Percentiles rank a stretch among this genome's conserved stretches.
Conservation (phyloP, 2,797 vertebrate genomes). For the Erpetoichthys calabaricus region DNA sequence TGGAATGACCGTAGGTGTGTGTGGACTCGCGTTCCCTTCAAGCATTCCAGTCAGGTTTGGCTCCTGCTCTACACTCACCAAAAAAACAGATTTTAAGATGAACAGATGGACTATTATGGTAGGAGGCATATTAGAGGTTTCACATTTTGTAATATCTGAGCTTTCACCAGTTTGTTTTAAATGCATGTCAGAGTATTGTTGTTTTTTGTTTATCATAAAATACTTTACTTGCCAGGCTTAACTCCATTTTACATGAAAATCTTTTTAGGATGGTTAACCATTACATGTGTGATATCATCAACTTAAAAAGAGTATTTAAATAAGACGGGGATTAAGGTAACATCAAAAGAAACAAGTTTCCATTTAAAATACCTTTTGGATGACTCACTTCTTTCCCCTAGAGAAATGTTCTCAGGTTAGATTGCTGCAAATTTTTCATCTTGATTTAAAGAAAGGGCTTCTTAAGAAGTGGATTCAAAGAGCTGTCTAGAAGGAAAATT, state of each 20-base stretch:
- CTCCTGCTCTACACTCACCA: too few relatives aligned
- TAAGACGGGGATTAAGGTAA: neutral
- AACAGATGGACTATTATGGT: too few relatives aligned
- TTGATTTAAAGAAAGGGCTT: neutral
- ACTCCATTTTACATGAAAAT: neutral
- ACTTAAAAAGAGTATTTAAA: neutral
- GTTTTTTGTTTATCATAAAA: too few relatives aligned
- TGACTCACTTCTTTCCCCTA: neutral
- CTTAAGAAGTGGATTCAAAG: neutral
- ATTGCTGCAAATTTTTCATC: slow-evolving; percentile 4
- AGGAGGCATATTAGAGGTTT: too few relatives aligned
- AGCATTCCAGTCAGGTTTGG: too few relatives aligned
- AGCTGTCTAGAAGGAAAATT: slow-evolving; percentile 1
- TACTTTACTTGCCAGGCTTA: too few relatives aligned
- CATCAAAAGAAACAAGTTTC: neutral
- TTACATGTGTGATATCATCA: neutral
- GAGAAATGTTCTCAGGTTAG: neutral
- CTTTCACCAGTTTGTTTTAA: too few relatives aligned
- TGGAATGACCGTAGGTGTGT: too few relatives aligned
- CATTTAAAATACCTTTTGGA: neutral
- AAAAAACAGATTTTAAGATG: too few relatives aligned
- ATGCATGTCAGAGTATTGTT: too few relatives aligned
- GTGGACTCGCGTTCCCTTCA: too few relatives aligned
- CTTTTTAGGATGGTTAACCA: neutral
- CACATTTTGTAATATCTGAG: too few relatives aligned